Evolutionary conservation across 2,888 invertebrate genomes (phyloP).

Genomic region (Ptilodon capucinus): DNA sequence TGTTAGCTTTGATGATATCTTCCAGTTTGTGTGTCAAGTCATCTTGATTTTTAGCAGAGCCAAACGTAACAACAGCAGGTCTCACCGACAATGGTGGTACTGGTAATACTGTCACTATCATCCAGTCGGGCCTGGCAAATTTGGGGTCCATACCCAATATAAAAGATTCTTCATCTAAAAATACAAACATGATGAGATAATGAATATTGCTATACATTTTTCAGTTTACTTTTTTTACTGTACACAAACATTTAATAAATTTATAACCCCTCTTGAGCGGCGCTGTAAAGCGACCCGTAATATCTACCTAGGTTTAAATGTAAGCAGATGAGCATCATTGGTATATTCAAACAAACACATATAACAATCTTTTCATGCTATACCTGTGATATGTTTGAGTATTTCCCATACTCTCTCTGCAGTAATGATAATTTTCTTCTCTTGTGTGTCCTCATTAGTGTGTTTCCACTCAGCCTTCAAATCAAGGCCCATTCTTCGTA

Average conservation of each 20-base stretch:
- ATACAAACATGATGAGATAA: too few relatives aligned
- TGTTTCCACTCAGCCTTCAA: slow-evolving; percentile 99
- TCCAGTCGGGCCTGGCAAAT: slow-evolving; percentile 99
- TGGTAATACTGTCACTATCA: slow-evolving; percentile 98
- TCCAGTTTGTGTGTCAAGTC: slow-evolving; percentile 99
- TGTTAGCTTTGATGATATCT: slow-evolving; percentile 99
- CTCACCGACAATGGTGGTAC: slow-evolving; percentile 98
- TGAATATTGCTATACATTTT: too few relatives aligned
- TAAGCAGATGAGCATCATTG: too few relatives aligned
- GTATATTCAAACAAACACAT: too few relatives aligned
- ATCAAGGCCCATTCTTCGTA: slow-evolving; percentile 94
- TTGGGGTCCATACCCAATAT: slow-evolving; percentile 98
- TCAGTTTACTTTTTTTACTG: too few relatives aligned
- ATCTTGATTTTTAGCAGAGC: slow-evolving; percentile 99
- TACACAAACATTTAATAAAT: too few relatives aligned
- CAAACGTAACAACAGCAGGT: slow-evolving; percentile 99
- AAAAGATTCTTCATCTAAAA: slow-evolving; percentile 95
- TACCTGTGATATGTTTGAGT: slow-evolving; percentile 93
- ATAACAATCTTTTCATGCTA: neutral
- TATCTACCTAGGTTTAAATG: too few relatives aligned
- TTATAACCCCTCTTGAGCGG: too few relatives aligned
- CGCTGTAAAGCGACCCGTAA: too few relatives aligned
- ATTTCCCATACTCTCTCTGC: slow-evolving; percentile 99
- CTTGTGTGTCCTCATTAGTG: slow-evolving; percentile 98
- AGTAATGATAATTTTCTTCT: slow-evolving; percentile 95